These are phyloP conservation scores for Lepidocyrtinus sp. DNA, from an alignment of 2,888 invertebrate genomes.

Conservation along the genomic window DNA sequence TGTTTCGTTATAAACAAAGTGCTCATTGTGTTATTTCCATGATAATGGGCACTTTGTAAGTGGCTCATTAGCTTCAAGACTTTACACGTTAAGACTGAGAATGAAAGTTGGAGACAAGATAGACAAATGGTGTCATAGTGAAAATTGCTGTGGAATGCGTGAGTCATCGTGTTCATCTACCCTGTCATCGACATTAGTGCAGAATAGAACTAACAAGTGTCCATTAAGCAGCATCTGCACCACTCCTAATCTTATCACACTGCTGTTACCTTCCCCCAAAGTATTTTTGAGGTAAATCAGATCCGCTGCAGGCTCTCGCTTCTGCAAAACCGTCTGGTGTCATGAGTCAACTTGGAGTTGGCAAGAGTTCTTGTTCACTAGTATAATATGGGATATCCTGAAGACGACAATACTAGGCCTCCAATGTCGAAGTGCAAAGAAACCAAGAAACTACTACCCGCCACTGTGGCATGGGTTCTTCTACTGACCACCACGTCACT, in stretches of 20 bases:
- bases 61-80: too few species aligned
- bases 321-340: conserved; percentile 10
- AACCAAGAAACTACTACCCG: conserved; percentile 97
- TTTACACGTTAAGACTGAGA: not conserved
- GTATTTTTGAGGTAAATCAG: too few species aligned
- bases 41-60: too few species aligned
- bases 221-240: not conserved
- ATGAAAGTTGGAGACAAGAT: not conserved
- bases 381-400: conserved; percentile 58
- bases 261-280: too few species aligned
- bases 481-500: conserved; percentile 93
- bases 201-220: not conserved
- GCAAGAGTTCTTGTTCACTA: conserved; percentile 19
- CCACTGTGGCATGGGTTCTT: conserved; percentile 98
- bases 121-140: not conserved
- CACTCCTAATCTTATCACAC: not conserved
- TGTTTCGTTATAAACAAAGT: not conserved
- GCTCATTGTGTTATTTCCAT: too few species aligned
- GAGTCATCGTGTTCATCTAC: not conserved
- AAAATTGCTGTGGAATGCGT: not conserved
- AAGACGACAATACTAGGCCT: conserved; percentile 55
- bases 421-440: conserved; percentile 96
- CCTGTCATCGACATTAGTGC: not conserved
- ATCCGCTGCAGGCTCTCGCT: conserved; percentile 3
- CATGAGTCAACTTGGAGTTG: conserved; percentile 21